A percentile compares a stretch with the other conserved stretches of the same genome.
These are phyloP conservation scores for Oryctes rhinoceros DNA, from an alignment of 1,140 invertebrate genomes.

Conservation along the genomic window DNA sequence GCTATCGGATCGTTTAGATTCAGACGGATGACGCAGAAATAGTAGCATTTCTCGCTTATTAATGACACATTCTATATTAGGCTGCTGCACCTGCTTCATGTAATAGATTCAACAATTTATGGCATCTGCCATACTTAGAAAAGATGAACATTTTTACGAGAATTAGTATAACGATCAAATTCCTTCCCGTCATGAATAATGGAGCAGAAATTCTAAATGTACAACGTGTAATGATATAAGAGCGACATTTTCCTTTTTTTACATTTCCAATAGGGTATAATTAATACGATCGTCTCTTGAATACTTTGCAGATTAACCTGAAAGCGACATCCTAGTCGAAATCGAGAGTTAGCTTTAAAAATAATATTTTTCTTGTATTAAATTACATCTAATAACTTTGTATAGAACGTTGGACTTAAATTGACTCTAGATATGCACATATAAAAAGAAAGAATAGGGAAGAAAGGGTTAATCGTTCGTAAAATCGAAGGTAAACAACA, in stretches of 20 bases:
- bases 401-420: too few relatives aligned
- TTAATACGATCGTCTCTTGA: too few relatives aligned
- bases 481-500: too few relatives aligned
- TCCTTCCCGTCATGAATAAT: conserved; percentile 18
- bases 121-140: neutral
- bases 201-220: neutral
- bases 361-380: too few relatives aligned
- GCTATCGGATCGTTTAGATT: conserved; percentile 22
- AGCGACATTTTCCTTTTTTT: neutral
- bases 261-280: too few relatives aligned
- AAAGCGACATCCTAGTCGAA: too few relatives aligned
- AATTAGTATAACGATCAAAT: neutral
- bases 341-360: too few relatives aligned
- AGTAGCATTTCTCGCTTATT: conserved; percentile 19
- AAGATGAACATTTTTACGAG: neutral
- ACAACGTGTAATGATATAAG: neutral
- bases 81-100: neutral
- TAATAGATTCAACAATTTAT: conserved; percentile 8
- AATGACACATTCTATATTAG: conserved; percentile 14
- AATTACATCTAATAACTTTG: too few relatives aligned
- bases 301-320: too few relatives aligned
- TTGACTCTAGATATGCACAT: too few relatives aligned
- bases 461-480: too few relatives aligned
- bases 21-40: conserved; percentile 20
- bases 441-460: too few relatives aligned